Base-by-base conservation (phyloP, 2,113 vertebrate species). In the Xyrauchen texanus region DNA sequence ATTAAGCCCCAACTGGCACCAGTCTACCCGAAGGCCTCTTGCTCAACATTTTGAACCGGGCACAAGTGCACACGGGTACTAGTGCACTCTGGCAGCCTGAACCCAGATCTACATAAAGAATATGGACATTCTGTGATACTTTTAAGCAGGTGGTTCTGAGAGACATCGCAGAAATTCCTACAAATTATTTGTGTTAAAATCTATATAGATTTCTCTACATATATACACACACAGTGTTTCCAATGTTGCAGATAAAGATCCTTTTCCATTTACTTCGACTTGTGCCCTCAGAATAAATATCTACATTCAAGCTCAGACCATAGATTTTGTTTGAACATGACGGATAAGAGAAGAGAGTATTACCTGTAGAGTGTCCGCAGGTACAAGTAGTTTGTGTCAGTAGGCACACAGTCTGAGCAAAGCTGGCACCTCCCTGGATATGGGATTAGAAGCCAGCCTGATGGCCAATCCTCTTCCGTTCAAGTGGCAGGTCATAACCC, bases 21-120 rank as follows among this genome's bases (percentile, higher is more conserved):
- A 34, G 21, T 34, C 21, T 34, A 34, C 21, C 21, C 21, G 1
- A 34, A 61, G 15, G 16, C 78, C 88, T 75, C 62, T 51, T 86
- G 89, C 87, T 83, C 11, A 88, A 89, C 92, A 92, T 93, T 90
- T 91, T 80, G 84, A 83, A 86, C 82, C 68, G 86, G 87, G 88
- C 88, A 90, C 21, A 62, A 68, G 82, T 76, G 61, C 51, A 21
- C 70, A 82, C 42, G 49, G 69, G 46, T 34, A 67, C n/a, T n/a
- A n/a, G n/a, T n/a, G n/a, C 45, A 65, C 47, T 57, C n/a, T 21
- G 15, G 42, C 58, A 12, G 13, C 45, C 44, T 4, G 44, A 51
- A 9, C 58, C 34, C 13, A 44, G 70, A 42, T 5, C 58, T 42
- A 45, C 15, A 52, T 68, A 34, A n/a, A 52, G 55, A 52, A 47